Percentiles rank a stretch among this genome's conserved stretches.
Conservation (phyloP, 2,888 invertebrate species). For the Tillus elongatus region DNA sequence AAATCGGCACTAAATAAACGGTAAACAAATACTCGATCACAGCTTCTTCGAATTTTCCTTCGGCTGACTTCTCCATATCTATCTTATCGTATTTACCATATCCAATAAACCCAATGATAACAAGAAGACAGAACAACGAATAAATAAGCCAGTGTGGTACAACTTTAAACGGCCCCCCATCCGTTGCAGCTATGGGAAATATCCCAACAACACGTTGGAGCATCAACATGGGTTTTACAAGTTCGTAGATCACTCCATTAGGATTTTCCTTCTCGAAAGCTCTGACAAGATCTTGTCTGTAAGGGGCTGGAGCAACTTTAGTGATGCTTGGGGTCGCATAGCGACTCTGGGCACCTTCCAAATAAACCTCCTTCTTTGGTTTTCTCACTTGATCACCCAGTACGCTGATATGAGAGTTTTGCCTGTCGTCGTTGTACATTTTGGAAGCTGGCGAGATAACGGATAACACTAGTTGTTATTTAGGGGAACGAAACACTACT, state of each 20-base stretch:
- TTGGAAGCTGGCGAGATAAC: too few relatives aligned
- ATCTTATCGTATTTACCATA: neutral
- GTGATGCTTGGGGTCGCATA: conserved; percentile 23
- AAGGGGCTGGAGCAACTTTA: conserved; percentile 29
- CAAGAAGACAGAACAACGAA: conserved; percentile 45
- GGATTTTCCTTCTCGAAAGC: conserved; percentile 10
- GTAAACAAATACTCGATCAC: conserved; percentile 66
- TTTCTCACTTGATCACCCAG: conserved; percentile 18
- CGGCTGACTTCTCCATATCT: conserved; percentile 32
- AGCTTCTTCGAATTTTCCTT: conserved; percentile 64
- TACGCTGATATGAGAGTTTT: conserved; percentile 14
- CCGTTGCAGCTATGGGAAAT: conserved; percentile 49
- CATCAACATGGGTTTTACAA: conserved; percentile 42
- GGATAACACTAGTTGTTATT: too few relatives aligned
- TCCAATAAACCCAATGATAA: conserved; percentile 22
- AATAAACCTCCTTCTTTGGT: conserved; percentile 25
- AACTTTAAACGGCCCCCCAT: conserved; percentile 42
- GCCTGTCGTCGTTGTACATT: conserved; percentile 18
- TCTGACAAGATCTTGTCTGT: conserved; percentile 14
- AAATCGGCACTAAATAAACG: conserved; percentile 60
- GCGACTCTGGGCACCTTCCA: conserved; percentile 29
- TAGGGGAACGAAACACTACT: too few relatives aligned
- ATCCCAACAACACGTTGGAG: conserved; percentile 51
- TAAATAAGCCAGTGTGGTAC: conserved; percentile 51
- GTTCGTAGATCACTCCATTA: conserved; percentile 39